phyloP scores from a whole-genome alignment of 2,888 invertebrate species.

The Drosophila eohydei region DNA sequence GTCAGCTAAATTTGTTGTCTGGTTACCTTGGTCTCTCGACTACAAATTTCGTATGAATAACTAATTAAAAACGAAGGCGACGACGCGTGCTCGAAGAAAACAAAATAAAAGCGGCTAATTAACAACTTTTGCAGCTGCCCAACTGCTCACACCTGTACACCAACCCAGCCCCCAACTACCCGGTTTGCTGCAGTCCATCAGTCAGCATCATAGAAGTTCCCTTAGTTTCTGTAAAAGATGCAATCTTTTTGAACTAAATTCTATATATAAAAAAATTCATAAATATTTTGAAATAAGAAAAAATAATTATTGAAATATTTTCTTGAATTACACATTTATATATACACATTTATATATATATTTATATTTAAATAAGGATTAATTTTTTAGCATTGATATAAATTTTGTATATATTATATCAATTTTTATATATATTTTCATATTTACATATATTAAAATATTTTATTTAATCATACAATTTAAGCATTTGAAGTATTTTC shows the following conservation, averaged over 20 bases:
- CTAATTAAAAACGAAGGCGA: constrained; percentile 59
- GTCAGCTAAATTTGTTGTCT: constrained; percentile 34
- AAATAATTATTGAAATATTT: no score
- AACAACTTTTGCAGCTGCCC: constrained; percentile 47
- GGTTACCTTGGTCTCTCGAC: constrained; percentile 29
- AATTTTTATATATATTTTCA: no score
- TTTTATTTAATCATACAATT: no score
- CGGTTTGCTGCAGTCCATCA: background rate
- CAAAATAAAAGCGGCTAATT: constrained; percentile 71
- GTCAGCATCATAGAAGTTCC: background rate
- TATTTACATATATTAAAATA: no score
- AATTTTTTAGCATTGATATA: no score
- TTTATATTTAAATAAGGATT: no score
- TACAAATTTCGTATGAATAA: constrained; percentile 65
- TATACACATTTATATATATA: no score
- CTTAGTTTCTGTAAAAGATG: background rate
- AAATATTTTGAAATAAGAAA: no score
- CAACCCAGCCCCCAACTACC: background rate
- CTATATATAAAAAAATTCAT: background rate
- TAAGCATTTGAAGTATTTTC: no score
- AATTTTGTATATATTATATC: no score
- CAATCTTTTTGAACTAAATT: background rate
- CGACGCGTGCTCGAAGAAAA: constrained; percentile 21
- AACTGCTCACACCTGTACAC: background rate
- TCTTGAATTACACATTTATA: no score